These are phyloP conservation scores for Puffinus mauretanicus DNA, from an alignment of 2,113 vertebrate species.

Conservation along the genomic window DNA sequence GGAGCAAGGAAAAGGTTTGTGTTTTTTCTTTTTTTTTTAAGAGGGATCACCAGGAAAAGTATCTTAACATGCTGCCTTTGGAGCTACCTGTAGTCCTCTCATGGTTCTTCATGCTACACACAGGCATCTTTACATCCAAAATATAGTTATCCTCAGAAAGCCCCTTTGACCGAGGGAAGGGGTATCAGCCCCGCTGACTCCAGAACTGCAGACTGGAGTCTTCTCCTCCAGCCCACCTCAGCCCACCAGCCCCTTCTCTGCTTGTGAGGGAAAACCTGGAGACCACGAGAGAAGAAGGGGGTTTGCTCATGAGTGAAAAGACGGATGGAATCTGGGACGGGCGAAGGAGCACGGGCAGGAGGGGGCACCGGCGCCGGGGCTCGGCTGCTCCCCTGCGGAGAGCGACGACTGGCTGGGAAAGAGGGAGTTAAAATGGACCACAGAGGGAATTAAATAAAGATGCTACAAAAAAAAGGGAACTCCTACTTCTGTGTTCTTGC, in stretches of 20 bases:
- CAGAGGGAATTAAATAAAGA: constrained; percentile 36
- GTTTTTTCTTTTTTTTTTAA: background rate
- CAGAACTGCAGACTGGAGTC: background rate
- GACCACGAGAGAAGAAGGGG: accelerated
- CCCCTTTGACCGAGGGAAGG: background rate
- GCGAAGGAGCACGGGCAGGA: background rate
- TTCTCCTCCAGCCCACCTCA: background rate
- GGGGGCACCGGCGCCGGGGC: background rate
- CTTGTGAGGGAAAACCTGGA: background rate
- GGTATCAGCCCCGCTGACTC: accelerated
- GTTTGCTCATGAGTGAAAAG: background rate
- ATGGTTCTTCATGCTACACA: background rate
- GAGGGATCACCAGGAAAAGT: background rate
- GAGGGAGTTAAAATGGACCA: constrained; percentile 23
- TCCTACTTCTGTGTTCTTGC: constrained; percentile 23
- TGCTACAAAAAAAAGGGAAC: background rate
- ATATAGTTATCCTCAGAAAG: background rate
- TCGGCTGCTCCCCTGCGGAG: background rate
- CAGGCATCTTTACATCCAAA: background rate
- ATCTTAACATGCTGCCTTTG: background rate
- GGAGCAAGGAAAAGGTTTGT: constrained; percentile 16
- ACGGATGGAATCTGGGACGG: background rate
- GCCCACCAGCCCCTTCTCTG: background rate
- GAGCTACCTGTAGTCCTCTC: background rate
- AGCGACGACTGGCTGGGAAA: accelerated